Evolutionary conservation across 2,888 invertebrate genomes (phyloP), one percentile per base, ranked within the genome.

Genomic region (Entomobrya proxima): DNA sequence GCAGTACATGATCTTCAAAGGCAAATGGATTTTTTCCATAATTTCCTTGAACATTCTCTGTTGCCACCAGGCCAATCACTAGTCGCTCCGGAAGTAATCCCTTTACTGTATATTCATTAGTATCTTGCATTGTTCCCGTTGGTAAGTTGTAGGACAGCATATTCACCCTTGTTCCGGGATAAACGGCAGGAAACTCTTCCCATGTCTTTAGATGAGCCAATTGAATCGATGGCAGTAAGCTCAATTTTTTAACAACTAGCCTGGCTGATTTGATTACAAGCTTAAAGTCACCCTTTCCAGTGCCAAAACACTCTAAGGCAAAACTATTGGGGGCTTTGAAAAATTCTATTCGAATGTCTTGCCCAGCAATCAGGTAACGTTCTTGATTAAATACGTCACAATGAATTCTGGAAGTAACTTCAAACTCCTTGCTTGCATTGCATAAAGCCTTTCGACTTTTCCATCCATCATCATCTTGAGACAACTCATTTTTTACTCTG

Each of bases 91-190:
- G 86, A 1, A 88, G 11, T 0, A 85, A 21, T 35, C 87, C 87
- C 1, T 30, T 50, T 9, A 89, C 1, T 3, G 88, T 6, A 21
- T 64, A 76, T 32, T 84, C 84, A 58, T 89, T 89, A 27, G 47
- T 6, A 27, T 40, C n/a, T 24, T 50, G 50, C 0, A 27, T 13
- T 0, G 77, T 77, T 77, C 86, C 88, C 6, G n/a, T 52, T 11
- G 87, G 75, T n/a, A 89, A n/a, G 24, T 72, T 77, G 52, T 82
- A 88, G 6, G 50, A 72, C 55, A 86, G 86, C 35, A 87, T 81
- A 27, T 44, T 55, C 0, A 77, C 79, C 27, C 72, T 47, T 37
- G 55, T 86, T 37, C 74, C 75, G 15, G 87, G 80, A 40, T 88
- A 87, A 0, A 52, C 44, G 5, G 35, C 27, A 0, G 76, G 75